Percentiles rank a stretch among this genome's conserved stretches.
Conservation (phyloP, 2,113 vertebrate genomes). For the Callopanchax toddi region DNA sequence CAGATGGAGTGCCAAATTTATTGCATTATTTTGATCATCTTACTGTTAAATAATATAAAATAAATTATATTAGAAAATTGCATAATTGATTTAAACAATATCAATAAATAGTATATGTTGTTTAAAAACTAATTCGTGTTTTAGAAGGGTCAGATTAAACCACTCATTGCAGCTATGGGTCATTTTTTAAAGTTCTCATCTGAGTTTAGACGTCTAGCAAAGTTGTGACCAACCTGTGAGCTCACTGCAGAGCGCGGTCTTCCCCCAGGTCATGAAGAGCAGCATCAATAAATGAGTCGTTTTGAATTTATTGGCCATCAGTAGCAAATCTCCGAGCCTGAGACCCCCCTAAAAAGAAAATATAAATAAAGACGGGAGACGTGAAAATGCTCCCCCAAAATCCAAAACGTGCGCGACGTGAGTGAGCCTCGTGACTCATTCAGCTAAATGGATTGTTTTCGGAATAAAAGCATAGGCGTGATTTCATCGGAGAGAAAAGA, state of each 20-base stretch:
- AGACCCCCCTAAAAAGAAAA: neutral
- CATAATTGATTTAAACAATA: too few species aligned
- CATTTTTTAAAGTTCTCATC: too few species aligned
- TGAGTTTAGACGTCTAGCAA: too few species aligned
- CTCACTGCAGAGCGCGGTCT: constrained; percentile 8
- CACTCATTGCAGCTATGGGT: too few species aligned
- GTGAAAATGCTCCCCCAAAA: neutral
- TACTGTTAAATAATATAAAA: too few species aligned
- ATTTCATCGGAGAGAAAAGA: neutral
- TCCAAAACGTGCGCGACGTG: neutral
- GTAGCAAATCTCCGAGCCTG: neutral
- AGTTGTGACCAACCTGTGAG: constrained; percentile 35
- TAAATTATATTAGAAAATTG: too few species aligned
- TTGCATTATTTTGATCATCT: too few species aligned
- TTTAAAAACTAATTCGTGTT: too few species aligned
- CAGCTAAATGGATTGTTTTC: neutral
- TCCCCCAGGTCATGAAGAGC: constrained; percentile 30
- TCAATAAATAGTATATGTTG: too few species aligned
- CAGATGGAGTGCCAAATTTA: neutral
- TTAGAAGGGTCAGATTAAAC: too few species aligned
- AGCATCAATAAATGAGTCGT: constrained; percentile 28
- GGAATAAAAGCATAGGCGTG: neutral
- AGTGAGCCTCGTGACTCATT: neutral
- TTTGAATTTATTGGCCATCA: constrained; percentile 28
- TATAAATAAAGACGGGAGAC: neutral